Base-by-base conservation (phyloP, 2,888 invertebrate species). In the Pogonocherus hispidulus region DNA sequence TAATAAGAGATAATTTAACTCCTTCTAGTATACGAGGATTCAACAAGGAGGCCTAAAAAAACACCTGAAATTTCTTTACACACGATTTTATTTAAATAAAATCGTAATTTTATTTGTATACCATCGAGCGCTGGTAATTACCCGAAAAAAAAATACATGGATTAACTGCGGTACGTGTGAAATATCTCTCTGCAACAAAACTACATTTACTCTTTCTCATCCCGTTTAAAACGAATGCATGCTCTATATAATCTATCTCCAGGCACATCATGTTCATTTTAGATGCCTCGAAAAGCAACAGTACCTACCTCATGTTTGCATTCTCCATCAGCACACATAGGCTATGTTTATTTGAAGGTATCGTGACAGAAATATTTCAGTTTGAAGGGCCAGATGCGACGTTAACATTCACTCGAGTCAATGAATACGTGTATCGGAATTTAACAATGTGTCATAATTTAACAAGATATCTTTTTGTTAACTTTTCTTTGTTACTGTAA, bases 301-400 rank as follows among this genome's bases (percentile, higher is more conserved):
- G 16, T 44, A 44, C 44, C 44, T n/a, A 63, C 63, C 46, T 59
- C 69, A 69, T 63, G 35, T 46, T 19, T 54, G 56, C 62, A 66
- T 60, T 32, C 37, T 63, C 37, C 65, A 70, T 65, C 70, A 67
- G 67, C 65, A 67, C 65, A 65, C 64, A 65, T 62, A 55, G 14
- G 14, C 54, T 55, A 35, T 55, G 37, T 62, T 60, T 69, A 51
- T 70, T 64, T 51, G n/a, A 67, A 70, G 70, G 70, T 70, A 70
- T 51, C 64, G 70, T 64, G 32, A 19, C 52, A 8, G 11, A 35
- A 27, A 27, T 52, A 16, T 27, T 54, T 18, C 32, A 52, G 18
- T 54, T 18, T 35, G 18, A 16, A 27, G 32, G 16, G 6, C 55
- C 55, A 35, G 55, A 55, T 55, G 55, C 55, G 55, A 55, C 20